phyloP scores from a whole-genome alignment of 1,140 invertebrate species.

The Contarinia nasturtii region DNA sequence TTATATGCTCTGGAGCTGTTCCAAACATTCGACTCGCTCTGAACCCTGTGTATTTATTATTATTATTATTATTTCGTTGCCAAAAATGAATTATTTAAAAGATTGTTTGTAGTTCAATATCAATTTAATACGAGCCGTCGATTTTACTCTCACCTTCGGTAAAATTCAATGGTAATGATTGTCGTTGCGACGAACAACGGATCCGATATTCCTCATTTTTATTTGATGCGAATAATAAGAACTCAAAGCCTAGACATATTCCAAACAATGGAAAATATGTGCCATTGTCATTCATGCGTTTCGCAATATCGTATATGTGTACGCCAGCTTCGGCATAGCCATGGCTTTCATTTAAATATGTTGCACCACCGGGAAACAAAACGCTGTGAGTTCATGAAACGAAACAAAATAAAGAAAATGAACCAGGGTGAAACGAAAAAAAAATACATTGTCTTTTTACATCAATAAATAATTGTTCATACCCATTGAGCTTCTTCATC shows the following conservation, averaged over 20 bases:
- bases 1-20: constrained; percentile 30
- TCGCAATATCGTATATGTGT: constrained; percentile 42
- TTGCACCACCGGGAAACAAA: constrained; percentile 53
- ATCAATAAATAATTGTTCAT: constrained; percentile 13
- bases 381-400: constrained; percentile 30
- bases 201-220: constrained; percentile 34
- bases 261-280: constrained; percentile 73
- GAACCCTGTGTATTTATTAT: too few species aligned
- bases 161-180: constrained; percentile 45
- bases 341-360: constrained; percentile 37
- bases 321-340: constrained; percentile 57
- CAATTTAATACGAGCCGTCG: background rate
- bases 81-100: background rate
- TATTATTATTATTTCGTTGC: too few species aligned
- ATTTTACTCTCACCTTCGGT: constrained; percentile 32
- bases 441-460: background rate
- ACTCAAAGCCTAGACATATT: constrained; percentile 75
- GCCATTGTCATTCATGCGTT: constrained; percentile 42
- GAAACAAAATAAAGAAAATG: background rate
- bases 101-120: background rate
- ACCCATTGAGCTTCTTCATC: constrained; percentile 48
- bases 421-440: background rate
- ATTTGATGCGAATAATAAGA: constrained; percentile 50
- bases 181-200: constrained; percentile 34
- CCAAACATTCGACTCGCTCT: constrained; percentile 34